Base-by-base conservation (phyloP, 2,797 vertebrate genomes). In the Anomalospiza imberbis region DNA sequence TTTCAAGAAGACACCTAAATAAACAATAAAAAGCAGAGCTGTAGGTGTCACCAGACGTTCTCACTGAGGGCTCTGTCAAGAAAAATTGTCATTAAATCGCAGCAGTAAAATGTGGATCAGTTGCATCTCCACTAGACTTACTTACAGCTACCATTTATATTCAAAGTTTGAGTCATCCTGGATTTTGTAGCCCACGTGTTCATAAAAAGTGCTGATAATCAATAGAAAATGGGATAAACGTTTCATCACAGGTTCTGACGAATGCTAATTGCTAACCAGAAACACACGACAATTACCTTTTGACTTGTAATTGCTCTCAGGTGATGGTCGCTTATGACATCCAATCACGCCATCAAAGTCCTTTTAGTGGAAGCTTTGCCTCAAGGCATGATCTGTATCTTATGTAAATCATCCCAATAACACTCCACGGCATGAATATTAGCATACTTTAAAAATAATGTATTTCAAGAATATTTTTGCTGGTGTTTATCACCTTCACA, bases 261-360 rank as follows among this genome's bases (percentile, higher is more conserved):
- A 42, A 10, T 60, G 82, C 62, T 83, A 94, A 90, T 68, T 87
- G 53, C 65, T 88, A 93, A 91, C 55, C 50, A 89, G 66, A 88
- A 89, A 82, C 57, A 61, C 25, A 9, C 4, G 2, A 25, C 61
- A 84, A 95, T 80, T 91, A 86, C 18, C 85, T 50, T 93, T 91
- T 61, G 53, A 74, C 88, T 60, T 85, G 77, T 32, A 88, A 78
- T 81, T 93, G 44, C 58, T 81, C 17, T 84, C 77, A 62, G 42
- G 72, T 93, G 84, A 70, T 70, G 28, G 62, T 68, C n/a, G 0
- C 61, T 95, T 81, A 91, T 36, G 29, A 72, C 67, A 88, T 87
- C 72, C 13, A 92, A 89, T 88, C 89, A 57, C 36, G 40, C 53
- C 58, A 57, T 76, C 89, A 79, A 84, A 89, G 81, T 38, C 38